These are phyloP conservation scores for Numenius arquata DNA, from an alignment of 2,113 vertebrate species.

Conservation along the genomic window DNA sequence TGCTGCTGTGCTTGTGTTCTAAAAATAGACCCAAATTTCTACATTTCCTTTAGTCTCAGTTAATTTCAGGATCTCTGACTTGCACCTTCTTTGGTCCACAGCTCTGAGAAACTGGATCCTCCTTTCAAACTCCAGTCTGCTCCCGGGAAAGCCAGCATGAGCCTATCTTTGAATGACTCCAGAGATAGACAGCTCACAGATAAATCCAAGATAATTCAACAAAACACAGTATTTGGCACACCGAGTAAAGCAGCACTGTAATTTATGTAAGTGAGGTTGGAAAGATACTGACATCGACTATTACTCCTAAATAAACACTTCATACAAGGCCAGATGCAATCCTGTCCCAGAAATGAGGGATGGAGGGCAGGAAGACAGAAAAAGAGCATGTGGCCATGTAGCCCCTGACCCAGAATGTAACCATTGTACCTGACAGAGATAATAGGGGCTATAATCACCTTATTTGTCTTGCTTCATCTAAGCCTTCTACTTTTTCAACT, in stretches of 20 bases:
- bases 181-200: background rate
- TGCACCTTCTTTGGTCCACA: background rate
- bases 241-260: background rate
- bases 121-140: accelerated
- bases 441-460: background rate
- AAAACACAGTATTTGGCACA: background rate
- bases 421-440: background rate
- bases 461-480: background rate
- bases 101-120: background rate
- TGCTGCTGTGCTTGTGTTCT: background rate
- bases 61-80: background rate
- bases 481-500: background rate
- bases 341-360: background rate
- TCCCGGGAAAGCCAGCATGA: background rate
- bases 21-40: background rate
- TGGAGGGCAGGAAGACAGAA: background rate
- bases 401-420: background rate
- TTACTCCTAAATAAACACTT: background rate
- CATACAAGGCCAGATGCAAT: background rate
- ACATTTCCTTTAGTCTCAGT: background rate
- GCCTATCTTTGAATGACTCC: background rate
- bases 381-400: background rate
- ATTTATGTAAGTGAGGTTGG: background rate
- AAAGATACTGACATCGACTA: background rate
- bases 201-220: background rate